Evolutionary conservation across 1,140 invertebrate genomes (phyloP).

Genomic region (Heterodera carotae): DNA sequence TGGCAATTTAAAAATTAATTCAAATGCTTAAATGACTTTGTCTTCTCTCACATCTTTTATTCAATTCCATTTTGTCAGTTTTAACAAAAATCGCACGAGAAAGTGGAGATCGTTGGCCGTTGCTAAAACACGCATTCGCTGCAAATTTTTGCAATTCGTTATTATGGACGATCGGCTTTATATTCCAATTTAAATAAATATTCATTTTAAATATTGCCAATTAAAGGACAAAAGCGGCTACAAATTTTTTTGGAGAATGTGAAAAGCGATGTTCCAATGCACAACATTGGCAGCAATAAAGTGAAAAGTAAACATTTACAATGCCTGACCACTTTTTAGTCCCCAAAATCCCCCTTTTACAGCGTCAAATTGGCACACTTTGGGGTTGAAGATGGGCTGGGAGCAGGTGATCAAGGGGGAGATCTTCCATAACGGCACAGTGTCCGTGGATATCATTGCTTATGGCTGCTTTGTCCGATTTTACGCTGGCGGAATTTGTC

Average conservation of each 20-base stretch:
- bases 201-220: too few species aligned
- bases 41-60: slow-evolving; percentile 55
- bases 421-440: slow-evolving; percentile 29
- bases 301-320: neutral
- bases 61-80: slow-evolving; percentile 65
- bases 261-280: slow-evolving; percentile 16
- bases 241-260: neutral
- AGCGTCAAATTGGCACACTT: slow-evolving; percentile 10
- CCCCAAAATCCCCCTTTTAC: neutral
- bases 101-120: slow-evolving; percentile 63
- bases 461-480: slow-evolving; percentile 17
- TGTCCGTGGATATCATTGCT: slow-evolving; percentile 1
- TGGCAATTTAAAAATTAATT: too few species aligned
- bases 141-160: slow-evolving; percentile 30
- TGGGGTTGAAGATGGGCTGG: slow-evolving; percentile 1
- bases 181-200: too few species aligned
- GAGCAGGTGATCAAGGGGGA: slow-evolving; percentile 28
- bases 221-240: neutral
- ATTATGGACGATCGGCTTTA: slow-evolving; percentile 15
- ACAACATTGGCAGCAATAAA: slow-evolving; percentile 5
- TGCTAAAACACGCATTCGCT: slow-evolving; percentile 62
- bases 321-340: neutral
- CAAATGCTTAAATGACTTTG: neutral
- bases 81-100: slow-evolving; percentile 63
- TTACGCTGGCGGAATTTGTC: neutral